These are phyloP conservation scores for Brachynemurus nebulosus DNA, from an alignment of 2,888 invertebrate genomes.

Conservation along the genomic window DNA sequence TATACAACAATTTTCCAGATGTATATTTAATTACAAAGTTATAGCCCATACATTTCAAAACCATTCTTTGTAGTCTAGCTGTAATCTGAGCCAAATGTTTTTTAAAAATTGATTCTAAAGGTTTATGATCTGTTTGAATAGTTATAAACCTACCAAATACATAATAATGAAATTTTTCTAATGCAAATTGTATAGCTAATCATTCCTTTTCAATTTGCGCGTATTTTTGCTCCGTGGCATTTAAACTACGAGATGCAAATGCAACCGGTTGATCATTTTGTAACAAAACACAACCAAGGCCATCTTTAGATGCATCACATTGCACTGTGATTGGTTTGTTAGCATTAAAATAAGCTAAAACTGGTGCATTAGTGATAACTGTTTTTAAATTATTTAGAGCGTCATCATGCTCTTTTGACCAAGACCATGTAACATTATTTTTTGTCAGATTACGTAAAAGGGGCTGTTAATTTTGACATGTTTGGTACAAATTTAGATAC, in stretches of 20 bases:
- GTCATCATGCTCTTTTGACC: not conserved
- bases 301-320: not conserved
- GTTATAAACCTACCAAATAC: not conserved
- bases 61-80: not conserved
- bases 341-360: not conserved
- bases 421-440: not conserved
- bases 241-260: not conserved
- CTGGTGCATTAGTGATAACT: not conserved
- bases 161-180: not conserved
- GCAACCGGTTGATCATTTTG: not conserved
- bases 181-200: not conserved
- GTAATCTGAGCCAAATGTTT: not conserved
- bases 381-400: not conserved
- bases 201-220: not conserved
- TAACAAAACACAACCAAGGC: not conserved
- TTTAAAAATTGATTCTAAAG: not conserved
- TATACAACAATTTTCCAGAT: not conserved
- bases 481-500: not conserved
- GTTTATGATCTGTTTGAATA: not conserved
- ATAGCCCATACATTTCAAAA: constrained; percentile 3
- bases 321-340: not conserved
- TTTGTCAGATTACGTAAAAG: not conserved
- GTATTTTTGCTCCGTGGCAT: not conserved
- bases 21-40: not conserved
- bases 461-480: not conserved